Evolutionary conservation across 2,888 invertebrate species (phyloP).

Genomic region (Diarsia mendica): DNA sequence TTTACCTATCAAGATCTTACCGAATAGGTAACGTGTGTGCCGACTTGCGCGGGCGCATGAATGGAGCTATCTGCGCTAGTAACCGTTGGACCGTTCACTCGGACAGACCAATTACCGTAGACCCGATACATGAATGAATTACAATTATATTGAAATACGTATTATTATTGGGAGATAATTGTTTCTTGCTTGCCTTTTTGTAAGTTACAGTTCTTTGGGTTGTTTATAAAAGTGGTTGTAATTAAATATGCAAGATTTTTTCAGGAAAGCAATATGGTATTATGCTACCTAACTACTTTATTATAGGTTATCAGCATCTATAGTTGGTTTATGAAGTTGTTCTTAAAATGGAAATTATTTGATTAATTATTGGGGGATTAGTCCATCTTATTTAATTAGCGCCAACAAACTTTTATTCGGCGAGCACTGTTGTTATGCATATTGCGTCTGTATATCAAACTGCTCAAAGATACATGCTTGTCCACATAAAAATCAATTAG

Average conservation of each 20-base stretch:
- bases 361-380: neutral
- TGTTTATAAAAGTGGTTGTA: neutral
- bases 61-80: conserved; percentile 67
- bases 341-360: neutral
- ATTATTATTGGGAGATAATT: conserved; percentile 45
- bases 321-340: neutral
- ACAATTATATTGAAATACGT: conserved; percentile 47
- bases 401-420: neutral
- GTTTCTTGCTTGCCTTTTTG: conserved; percentile 18
- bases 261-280: neutral
- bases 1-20: conserved; percentile 61
- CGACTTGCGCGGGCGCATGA: conserved; percentile 60
- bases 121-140: conserved; percentile 65
- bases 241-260: neutral
- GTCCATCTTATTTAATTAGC: neutral
- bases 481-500: conserved; percentile 76
- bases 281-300: neutral
- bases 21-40: conserved; percentile 52
- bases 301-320: neutral
- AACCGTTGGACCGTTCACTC: conserved; percentile 71
- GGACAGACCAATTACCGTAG: conserved; percentile 64
- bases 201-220: neutral
- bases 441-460: neutral
- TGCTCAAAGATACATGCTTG: conserved; percentile 27
- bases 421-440: neutral